A percentile compares a stretch with the other conserved stretches of the same genome.
Conservation (phyloP, 2,797 vertebrate genomes). For the Syndactyla subalaris region DNA sequence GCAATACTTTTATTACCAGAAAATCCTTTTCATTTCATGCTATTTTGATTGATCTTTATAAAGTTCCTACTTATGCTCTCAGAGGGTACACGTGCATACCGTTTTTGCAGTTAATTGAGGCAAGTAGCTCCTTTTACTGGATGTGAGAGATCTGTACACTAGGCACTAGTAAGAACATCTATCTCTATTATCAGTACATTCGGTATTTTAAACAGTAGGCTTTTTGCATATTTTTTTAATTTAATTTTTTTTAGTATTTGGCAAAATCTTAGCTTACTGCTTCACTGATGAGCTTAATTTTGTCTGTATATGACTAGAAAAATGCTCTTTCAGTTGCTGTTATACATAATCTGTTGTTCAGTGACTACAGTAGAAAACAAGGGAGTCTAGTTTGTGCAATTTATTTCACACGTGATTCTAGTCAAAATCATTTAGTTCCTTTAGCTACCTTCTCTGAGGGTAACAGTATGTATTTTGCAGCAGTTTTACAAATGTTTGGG, state of each 20-base stretch:
- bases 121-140: background rate
- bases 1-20: background rate
- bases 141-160: background rate
- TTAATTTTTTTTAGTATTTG: background rate
- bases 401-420: background rate
- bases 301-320: background rate
- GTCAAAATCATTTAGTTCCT: background rate
- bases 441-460: background rate
- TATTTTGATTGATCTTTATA: constrained; percentile 11
- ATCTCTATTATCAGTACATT: background rate
- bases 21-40: background rate
- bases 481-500: background rate
- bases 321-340: background rate
- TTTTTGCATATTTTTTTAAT: background rate
- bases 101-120: background rate
- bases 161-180: background rate
- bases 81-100: background rate
- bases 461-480: background rate
- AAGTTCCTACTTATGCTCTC: background rate
- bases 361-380: background rate
- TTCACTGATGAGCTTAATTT: background rate
- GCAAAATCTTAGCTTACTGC: background rate
- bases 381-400: background rate
- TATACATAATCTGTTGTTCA: background rate
- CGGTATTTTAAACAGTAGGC: background rate